Percentiles rank a stretch among this genome's conserved stretches.
phyloP scores from a whole-genome alignment of 2,888 invertebrate species.

The Tachina fera region DNA sequence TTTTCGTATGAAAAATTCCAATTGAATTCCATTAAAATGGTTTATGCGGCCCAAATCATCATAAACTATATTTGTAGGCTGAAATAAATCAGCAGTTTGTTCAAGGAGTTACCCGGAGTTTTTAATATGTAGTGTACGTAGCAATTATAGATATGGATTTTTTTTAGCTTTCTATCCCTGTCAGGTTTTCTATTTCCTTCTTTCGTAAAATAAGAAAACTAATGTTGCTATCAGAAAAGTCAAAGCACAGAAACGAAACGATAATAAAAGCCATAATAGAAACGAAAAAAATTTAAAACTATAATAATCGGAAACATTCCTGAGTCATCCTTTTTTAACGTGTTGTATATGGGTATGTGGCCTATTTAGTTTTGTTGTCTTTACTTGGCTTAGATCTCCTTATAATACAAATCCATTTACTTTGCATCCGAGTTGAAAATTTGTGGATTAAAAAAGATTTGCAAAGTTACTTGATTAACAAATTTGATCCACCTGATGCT shows the following conservation, averaged over 20 bases:
- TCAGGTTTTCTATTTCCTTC: conserved; percentile 12
- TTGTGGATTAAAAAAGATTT: too few relatives aligned
- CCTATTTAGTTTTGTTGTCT: too few relatives aligned
- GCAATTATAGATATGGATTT: conserved; percentile 41
- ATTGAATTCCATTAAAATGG: background rate
- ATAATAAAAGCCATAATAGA: conserved; percentile 57
- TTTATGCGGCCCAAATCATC: background rate
- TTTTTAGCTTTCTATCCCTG: conserved; percentile 19
- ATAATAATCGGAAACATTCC: background rate
- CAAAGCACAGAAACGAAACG: conserved; percentile 42
- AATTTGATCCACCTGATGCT: too few relatives aligned
- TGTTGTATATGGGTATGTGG: too few relatives aligned
- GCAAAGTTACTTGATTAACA: too few relatives aligned
- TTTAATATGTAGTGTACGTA: conserved; percentile 66
- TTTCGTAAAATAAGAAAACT: conserved; percentile 3
- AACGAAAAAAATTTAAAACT: background rate
- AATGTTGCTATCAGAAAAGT: conserved; percentile 57
- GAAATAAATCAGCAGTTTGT: conserved; percentile 19
- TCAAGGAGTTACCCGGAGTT: conserved; percentile 67
- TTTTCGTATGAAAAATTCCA: background rate
- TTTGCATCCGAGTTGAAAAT: too few relatives aligned
- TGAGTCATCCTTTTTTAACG: conserved; percentile 2
- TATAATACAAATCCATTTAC: too few relatives aligned
- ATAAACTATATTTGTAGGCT: background rate
- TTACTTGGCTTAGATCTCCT: too few relatives aligned